Percentiles rank a stretch among this genome's conserved stretches.
Evolutionary conservation across 2,113 vertebrate genomes (phyloP).

Genomic region (Ciconia stormi): DNA sequence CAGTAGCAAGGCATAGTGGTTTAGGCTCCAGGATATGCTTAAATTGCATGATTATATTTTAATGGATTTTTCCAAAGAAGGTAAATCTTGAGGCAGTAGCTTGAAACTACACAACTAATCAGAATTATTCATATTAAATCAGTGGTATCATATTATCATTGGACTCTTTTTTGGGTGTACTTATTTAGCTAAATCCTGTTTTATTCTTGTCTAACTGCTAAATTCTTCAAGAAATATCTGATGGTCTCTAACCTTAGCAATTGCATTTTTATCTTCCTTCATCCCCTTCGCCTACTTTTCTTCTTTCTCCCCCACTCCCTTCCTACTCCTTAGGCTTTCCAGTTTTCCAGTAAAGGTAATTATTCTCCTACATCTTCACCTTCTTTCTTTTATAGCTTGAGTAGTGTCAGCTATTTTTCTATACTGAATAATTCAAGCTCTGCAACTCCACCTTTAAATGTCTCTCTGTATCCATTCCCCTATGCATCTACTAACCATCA

Average conservation of each 20-base stretch:
- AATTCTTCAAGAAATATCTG: neutral
- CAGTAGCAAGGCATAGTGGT: neutral
- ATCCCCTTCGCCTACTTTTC: neutral
- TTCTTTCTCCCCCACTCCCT: neutral
- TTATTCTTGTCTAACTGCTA: neutral
- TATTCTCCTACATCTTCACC: neutral
- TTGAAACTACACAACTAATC: neutral
- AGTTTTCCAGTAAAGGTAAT: neutral
- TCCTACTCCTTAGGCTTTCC: neutral
- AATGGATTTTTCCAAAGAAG: neutral
- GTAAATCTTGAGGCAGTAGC: neutral
- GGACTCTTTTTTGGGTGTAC: neutral
- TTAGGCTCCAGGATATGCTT: neutral
- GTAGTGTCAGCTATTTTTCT: neutral
- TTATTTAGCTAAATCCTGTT: neutral
- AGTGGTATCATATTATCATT: neutral
- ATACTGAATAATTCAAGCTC: constrained; percentile 1
- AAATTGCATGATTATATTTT: neutral
- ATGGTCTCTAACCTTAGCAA: neutral
- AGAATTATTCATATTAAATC: neutral
- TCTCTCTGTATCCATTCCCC: neutral
- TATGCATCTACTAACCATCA: neutral
- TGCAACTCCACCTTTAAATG: neutral
- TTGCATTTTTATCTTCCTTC: neutral
- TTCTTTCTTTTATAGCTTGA: neutral